Percentiles rank a stretch among this genome's conserved stretches.
Evolutionary conservation across 2,113 vertebrate species (phyloP).

Genomic region (Isurus oxyrinchus): DNA sequence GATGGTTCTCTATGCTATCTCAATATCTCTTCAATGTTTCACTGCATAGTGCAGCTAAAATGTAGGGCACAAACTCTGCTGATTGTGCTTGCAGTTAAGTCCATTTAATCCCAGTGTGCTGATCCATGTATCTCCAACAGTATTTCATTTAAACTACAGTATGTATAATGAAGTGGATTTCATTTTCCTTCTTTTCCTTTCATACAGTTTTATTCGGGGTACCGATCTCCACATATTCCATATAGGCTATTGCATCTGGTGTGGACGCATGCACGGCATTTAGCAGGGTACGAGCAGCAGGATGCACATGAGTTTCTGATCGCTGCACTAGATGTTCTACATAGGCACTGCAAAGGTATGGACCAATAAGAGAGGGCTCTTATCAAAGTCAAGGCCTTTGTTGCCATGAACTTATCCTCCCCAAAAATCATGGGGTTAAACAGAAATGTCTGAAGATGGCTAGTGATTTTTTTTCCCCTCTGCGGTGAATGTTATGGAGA

Average conservation of each 20-base stretch:
- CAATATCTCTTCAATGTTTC: neutral
- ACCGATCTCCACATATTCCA: conserved; percentile 97
- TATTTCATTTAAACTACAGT: neutral
- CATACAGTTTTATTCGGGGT: conserved; percentile 92
- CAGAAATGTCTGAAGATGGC: neutral
- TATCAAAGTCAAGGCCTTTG: neutral
- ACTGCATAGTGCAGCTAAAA: neutral
- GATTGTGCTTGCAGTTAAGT: neutral
- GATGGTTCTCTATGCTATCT: neutral
- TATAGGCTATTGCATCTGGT: conserved; percentile 97
- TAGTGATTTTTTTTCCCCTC: neutral
- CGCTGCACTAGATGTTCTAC: conserved; percentile 91
- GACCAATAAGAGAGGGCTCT: neutral
- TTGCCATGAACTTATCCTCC: neutral
- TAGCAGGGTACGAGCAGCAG: conserved; percentile 98
- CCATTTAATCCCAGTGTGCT: neutral
- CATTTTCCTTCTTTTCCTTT: conserved; percentile 44
- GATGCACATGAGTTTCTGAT: conserved; percentile 99
- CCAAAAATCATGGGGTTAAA: neutral
- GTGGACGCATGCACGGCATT: conserved; percentile 96
- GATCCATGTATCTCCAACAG: neutral
- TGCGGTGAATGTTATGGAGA: neutral
- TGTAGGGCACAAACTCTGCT: neutral
- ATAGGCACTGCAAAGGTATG: conserved; percentile 96
- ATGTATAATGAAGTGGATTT: neutral